A percentile compares a stretch with the other conserved stretches of the same genome.
These are phyloP conservation scores for Choloepus didactylus DNA, from an alignment of 2,797 vertebrate genomes.

Conservation along the genomic window DNA sequence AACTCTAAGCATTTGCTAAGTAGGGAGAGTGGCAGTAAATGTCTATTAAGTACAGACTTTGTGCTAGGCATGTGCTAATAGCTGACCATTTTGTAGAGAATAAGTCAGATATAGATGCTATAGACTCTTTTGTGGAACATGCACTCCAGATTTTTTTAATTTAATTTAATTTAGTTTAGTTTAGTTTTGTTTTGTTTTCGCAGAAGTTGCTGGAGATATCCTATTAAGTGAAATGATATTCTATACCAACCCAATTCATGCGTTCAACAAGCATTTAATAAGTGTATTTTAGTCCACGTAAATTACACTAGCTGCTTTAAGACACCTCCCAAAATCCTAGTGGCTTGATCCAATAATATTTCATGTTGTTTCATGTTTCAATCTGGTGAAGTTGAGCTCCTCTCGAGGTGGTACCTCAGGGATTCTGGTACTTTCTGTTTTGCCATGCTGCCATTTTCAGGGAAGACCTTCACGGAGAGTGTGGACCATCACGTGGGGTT, in stretches of 20 bases:
- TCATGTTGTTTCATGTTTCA: neutral
- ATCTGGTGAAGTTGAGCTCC: neutral
- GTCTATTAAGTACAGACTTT: constrained; percentile 38
- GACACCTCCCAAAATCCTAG: neutral
- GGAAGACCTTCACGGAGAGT: neutral
- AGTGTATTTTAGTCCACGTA: neutral
- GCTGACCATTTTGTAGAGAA: neutral
- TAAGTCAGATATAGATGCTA: neutral
- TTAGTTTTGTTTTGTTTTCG: constrained; percentile 6
- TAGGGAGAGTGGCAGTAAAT: constrained; percentile 13
- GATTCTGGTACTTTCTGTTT: neutral
- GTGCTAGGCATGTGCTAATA: neutral
- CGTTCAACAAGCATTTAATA: neutral
- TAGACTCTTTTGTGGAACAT: neutral
- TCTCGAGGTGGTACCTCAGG: neutral
- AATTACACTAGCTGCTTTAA: constrained; percentile 26
- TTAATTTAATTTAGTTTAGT: neutral
- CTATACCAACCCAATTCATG: neutral
- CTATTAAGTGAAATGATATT: constrained; percentile 22
- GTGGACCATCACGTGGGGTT: neutral
- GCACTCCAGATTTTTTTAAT: constrained; percentile 23
- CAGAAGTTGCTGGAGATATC: constrained; percentile 15
- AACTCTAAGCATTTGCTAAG: neutral
- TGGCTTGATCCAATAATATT: neutral
- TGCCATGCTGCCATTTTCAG: neutral